These are phyloP conservation scores for Drosophila mayri DNA, from an alignment of 1,140 invertebrate genomes.

Conservation along the genomic window DNA sequence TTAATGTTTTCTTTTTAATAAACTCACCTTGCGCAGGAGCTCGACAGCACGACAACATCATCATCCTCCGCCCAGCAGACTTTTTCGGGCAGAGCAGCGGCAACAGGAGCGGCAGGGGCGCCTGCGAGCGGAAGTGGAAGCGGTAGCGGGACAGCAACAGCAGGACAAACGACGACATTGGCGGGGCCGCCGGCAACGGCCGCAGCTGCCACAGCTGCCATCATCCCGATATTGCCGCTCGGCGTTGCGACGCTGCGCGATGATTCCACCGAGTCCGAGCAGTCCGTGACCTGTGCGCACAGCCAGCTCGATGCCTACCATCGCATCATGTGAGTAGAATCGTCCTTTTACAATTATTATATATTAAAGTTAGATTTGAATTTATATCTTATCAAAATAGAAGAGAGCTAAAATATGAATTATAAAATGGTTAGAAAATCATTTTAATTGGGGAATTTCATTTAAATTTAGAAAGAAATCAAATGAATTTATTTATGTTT, in stretches of 20 bases:
- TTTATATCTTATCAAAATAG: neutral
- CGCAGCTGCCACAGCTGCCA: slow-evolving; percentile 85
- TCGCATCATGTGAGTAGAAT: slow-evolving; percentile 83
- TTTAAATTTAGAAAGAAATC: no score
- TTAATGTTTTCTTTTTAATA: neutral
- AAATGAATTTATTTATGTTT: no score
- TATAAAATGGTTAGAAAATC: neutral
- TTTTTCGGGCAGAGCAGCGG: slow-evolving; percentile 37
- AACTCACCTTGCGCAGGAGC: slow-evolving; percentile 53
- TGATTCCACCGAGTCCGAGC: slow-evolving; percentile 85
- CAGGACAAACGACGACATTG: slow-evolving; percentile 78
- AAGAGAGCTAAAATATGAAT: neutral
- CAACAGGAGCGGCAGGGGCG: slow-evolving; percentile 40
- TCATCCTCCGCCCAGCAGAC: slow-evolving; percentile 55
- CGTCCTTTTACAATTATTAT: neutral
- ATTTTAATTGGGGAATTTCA: neutral
- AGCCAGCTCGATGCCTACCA: slow-evolving; percentile 82
- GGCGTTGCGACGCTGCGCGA: slow-evolving; percentile 84
- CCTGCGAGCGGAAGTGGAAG: slow-evolving; percentile 62
- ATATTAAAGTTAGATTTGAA: neutral
- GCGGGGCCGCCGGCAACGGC: slow-evolving; percentile 84
- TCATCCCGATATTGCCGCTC: slow-evolving; percentile 84
- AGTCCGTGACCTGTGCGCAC: slow-evolving; percentile 84
- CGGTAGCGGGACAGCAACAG: slow-evolving; percentile 58
- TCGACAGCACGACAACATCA: slow-evolving; percentile 80